Evolutionary conservation across 2,888 invertebrate genomes (phyloP), one percentile per base, ranked within the genome.

Genomic region (Cacoxenus indagator): DNA sequence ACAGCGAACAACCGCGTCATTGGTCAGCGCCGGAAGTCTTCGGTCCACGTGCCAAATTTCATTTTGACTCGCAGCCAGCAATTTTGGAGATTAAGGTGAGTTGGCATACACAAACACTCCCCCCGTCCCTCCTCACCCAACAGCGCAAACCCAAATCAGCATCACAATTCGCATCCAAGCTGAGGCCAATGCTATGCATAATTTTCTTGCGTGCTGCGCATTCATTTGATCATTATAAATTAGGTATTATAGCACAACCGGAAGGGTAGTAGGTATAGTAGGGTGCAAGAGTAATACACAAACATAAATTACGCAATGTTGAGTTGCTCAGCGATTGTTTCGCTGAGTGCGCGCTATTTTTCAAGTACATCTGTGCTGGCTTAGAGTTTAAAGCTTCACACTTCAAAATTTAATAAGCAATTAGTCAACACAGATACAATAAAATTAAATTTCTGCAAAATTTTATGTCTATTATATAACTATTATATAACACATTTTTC

Each of bases 1-100:
- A 94, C 78, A 91, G 91, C 65, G 93, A 95, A 83, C 85, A 87
- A 77, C 95, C 95, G 59, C 91, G 92, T 67, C 96, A 95, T 90
- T 94, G 94, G 93, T 95, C 96, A 48, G 93, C 94, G 68, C 93
- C 94, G 69, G 93, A 94, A 88, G 93, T 94, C 84, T 96, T 96
- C 88, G 95, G 95, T 37, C 92, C 93, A 72, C 92, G 96, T 78
- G 96, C 96, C 74, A 93, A 94, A 90, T 96, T 96, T 90, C 91
- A 92, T 84, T 92, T 94, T 67, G 90, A 93, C 69, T 92, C 94
- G 67, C 91, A 93, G 77, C 95, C 95, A 75, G 95, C 96, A 72
- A 92, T 93, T 74, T 91, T 96, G 83, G 92, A 94, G 86, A 91
- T 94, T 78, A 92, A 93, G 87, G 88, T 88, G 78, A 80, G 84